phyloP scores from a whole-genome alignment of 1,140 invertebrate genomes.

The Hylaeus volcanicus region DNA sequence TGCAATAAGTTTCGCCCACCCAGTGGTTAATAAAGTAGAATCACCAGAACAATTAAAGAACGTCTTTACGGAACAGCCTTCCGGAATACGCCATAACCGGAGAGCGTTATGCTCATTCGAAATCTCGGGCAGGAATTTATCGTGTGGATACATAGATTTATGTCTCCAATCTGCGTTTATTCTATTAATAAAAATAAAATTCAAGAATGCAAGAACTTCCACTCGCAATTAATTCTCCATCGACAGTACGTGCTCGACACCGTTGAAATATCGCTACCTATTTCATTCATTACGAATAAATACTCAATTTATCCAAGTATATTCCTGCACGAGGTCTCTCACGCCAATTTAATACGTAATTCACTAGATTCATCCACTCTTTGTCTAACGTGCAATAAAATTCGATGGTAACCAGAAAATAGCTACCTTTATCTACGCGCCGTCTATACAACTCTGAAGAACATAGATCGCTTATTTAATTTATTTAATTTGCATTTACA shows the following conservation, averaged over 20 bases:
- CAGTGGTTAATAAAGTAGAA: neutral
- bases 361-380: neutral
- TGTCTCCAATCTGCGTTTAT: neutral
- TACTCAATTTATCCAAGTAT: too few relatives aligned
- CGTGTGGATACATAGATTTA: too few relatives aligned
- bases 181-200: too few relatives aligned
- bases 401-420: neutral
- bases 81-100: neutral
- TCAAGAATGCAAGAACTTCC: too few relatives aligned
- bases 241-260: too few relatives aligned
- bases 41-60: neutral
- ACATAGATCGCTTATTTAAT: neutral
- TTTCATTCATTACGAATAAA: too few relatives aligned
- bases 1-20: too few relatives aligned
- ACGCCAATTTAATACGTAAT: neutral
- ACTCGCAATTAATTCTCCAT: too few relatives aligned
- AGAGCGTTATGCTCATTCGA: neutral
- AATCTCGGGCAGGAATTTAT: neutral
- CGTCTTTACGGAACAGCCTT: slow-evolving; percentile 12
- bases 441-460: neutral
- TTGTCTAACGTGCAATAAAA: slow-evolving; percentile 2
- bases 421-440: neutral
- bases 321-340: neutral
- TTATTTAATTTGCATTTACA: neutral
- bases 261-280: too few relatives aligned